Conservation (phyloP, 2,888 invertebrate genomes). For the Sesia apiformis region DNA sequence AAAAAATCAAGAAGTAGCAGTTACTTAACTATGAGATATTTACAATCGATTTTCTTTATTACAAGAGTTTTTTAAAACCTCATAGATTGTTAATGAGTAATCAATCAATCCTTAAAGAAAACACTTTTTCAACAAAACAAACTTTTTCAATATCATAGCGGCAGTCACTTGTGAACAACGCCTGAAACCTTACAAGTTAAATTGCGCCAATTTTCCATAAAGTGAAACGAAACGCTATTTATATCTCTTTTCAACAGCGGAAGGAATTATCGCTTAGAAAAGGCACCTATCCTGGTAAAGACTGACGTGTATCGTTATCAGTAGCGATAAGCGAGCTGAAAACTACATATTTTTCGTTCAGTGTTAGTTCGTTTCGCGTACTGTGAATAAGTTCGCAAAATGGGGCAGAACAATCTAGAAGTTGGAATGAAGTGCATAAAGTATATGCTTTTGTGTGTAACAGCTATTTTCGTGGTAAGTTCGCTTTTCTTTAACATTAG, state of each 20-base stretch:
- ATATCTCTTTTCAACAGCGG: not conserved
- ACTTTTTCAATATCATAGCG: not conserved
- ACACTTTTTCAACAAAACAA: not conserved
- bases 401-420: constrained; percentile 60
- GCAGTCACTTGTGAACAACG: not conserved
- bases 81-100: too few relatives aligned
- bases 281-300: not conserved
- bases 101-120: not conserved
- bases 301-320: not conserved
- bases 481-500: constrained; percentile 1
- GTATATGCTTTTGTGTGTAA: constrained; percentile 83
- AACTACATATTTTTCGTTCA: not conserved
- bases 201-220: not conserved
- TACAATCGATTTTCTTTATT: too few relatives aligned
- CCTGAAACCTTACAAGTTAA: not conserved
- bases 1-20: too few relatives aligned
- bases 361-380: constrained; percentile 1
- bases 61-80: too few relatives aligned
- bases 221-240: not conserved
- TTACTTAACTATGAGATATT: too few relatives aligned
- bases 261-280: not conserved
- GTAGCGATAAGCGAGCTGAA: not conserved
- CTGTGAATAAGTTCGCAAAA: constrained; percentile 19
- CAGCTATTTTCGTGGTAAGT: constrained; percentile 86
- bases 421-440: constrained; percentile 84